Conservation (phyloP, 2,888 invertebrate species). For the Phengaris alcon region DNA sequence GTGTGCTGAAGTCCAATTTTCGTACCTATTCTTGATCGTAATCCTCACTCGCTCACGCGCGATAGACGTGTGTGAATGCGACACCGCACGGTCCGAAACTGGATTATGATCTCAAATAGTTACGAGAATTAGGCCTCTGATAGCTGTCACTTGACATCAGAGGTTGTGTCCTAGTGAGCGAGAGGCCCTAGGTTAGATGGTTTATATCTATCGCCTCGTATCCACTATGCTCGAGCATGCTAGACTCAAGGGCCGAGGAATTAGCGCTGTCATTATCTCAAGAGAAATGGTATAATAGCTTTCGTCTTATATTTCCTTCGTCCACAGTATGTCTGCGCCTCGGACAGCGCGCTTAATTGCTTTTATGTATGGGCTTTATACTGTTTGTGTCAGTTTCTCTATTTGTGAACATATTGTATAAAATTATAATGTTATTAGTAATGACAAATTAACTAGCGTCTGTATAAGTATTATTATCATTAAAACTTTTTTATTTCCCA, state of each 20-base stretch:
- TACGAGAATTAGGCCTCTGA: not conserved
- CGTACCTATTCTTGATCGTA: too few species aligned
- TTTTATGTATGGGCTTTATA: not conserved
- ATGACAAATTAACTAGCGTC: not conserved
- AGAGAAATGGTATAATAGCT: conserved; percentile 28
- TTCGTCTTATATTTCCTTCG: conserved; percentile 21
- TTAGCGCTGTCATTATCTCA: conserved; percentile 27
- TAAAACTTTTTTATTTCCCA: not conserved
- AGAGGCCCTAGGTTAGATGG: not conserved
- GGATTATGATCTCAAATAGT: too few species aligned
- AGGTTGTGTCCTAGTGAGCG: not conserved
- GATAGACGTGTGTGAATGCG: too few species aligned
- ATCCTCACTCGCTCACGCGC: too few species aligned
- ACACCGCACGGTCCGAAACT: too few species aligned
- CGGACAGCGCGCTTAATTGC: conserved; percentile 11
- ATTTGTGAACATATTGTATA: not conserved
- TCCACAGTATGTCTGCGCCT: not conserved
- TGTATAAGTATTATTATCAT: not conserved
- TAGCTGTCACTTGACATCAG: not conserved
- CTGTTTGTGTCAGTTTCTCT: not conserved
- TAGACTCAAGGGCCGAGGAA: not conserved
- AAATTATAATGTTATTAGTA: not conserved
- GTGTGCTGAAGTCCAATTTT: too few species aligned
- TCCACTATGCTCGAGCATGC: not conserved
- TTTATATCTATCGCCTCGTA: not conserved